Conservation (phyloP, 1,140 invertebrate species). For the Pectinophora gossypiella region DNA sequence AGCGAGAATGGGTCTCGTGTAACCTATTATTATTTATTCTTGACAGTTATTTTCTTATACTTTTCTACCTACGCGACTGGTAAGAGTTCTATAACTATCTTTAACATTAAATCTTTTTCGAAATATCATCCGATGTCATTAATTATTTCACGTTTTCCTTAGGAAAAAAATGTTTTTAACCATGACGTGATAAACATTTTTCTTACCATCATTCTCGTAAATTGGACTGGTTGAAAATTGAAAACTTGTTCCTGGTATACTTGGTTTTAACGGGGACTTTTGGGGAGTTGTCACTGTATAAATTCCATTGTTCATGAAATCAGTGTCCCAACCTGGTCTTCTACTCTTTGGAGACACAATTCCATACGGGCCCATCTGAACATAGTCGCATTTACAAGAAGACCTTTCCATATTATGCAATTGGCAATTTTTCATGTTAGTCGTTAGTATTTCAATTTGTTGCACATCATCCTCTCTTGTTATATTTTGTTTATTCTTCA, state of each 20-base stretch:
- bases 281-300: slow-evolving; percentile 61
- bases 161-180: background rate
- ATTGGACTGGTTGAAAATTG: slow-evolving; percentile 65
- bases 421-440: slow-evolving; percentile 65
- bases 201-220: slow-evolving; percentile 64
- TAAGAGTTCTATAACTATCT: no score
- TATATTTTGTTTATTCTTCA: slow-evolving; percentile 59
- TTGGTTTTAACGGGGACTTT: slow-evolving; percentile 51
- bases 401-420: slow-evolving; percentile 58
- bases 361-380: slow-evolving; percentile 60
- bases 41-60: no score
- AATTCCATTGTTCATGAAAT: slow-evolving; percentile 59
- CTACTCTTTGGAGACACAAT: slow-evolving; percentile 51
- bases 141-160: background rate
- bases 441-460: slow-evolving; percentile 63
- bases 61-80: no score
- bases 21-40: no score
- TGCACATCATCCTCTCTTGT: slow-evolving; percentile 65
- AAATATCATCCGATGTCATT: no score
- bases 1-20: no score
- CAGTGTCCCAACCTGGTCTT: slow-evolving; percentile 50
- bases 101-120: no score
- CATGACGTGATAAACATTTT: no score
- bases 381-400: slow-evolving; percentile 65
- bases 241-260: slow-evolving; percentile 53